Evolutionary conservation across 2,888 invertebrate genomes (phyloP).

Genomic region (Linyphia triangularis): DNA sequence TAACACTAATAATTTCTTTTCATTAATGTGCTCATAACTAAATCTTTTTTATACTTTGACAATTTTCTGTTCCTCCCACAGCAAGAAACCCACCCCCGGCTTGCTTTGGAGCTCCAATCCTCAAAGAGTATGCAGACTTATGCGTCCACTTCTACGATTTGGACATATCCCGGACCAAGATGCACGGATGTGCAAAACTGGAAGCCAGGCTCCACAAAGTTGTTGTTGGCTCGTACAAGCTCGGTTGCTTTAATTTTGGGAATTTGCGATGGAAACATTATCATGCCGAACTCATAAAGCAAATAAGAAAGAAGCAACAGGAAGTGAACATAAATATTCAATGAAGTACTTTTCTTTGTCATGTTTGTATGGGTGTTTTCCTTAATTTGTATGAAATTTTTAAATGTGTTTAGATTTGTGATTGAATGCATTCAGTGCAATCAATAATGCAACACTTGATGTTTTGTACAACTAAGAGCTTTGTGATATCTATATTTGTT

Average conservation of each 20-base stretch:
- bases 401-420: too few species aligned
- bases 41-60: too few species aligned
- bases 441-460: too few species aligned
- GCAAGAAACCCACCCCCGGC: constrained; percentile 80
- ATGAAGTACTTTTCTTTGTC: background rate
- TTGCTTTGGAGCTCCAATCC: constrained; percentile 80
- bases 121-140: constrained; percentile 79
- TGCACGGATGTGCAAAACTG: constrained; percentile 79
- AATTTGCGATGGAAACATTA: constrained; percentile 42
- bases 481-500: too few species aligned
- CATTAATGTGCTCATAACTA: too few species aligned
- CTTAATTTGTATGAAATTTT: too few species aligned
- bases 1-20: too few species aligned
- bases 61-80: too few species aligned
- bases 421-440: too few species aligned
- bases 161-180: constrained; percentile 76
- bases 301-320: constrained; percentile 10
- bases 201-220: constrained; percentile 79
- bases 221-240: constrained; percentile 77
- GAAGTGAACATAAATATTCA: background rate
- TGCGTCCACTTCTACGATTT: constrained; percentile 79
- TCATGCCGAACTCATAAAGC: constrained; percentile 29
- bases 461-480: too few species aligned
- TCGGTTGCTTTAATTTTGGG: constrained; percentile 80
- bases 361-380: background rate